Conservation (phyloP, 1,140 invertebrate genomes). For the Cydia strobilella region DNA sequence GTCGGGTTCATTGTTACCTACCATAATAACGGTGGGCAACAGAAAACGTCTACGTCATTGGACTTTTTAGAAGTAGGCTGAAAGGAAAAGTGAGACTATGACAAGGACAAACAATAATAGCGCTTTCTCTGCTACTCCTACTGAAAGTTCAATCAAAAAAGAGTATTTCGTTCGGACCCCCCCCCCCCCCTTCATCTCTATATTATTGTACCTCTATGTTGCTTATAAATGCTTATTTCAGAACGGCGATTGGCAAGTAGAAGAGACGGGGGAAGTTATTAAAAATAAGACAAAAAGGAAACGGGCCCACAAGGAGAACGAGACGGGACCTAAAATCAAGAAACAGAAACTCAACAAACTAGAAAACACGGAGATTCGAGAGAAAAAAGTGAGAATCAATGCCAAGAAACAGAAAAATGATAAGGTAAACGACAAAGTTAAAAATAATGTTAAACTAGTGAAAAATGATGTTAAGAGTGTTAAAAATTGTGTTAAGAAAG, state of each 20-base stretch:
- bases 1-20: no score
- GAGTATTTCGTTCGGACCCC: no score
- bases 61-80: constrained; percentile 53
- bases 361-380: constrained; percentile 41
- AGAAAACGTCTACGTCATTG: no score
- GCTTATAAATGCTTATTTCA: no score
- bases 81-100: constrained; percentile 46
- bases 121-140: no score
- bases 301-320: not conserved
- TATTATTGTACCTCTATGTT: no score
- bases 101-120: no score
- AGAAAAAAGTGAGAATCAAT: constrained; percentile 40
- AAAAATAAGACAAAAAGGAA: constrained; percentile 33
- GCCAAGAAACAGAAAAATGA: constrained; percentile 42
- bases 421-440: constrained; percentile 34
- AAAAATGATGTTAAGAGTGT: constrained; percentile 32
- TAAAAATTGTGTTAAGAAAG: constrained; percentile 34
- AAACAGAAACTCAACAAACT: constrained; percentile 34
- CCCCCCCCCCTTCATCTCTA: no score
- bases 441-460: constrained; percentile 36
- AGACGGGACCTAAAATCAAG: not conserved
- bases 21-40: no score
- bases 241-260: constrained; percentile 61
- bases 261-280: constrained; percentile 44
- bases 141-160: no score